These are phyloP conservation scores for Entelurus aequoreus DNA, from an alignment of 2,113 vertebrate species.

Conservation along the genomic window DNA sequence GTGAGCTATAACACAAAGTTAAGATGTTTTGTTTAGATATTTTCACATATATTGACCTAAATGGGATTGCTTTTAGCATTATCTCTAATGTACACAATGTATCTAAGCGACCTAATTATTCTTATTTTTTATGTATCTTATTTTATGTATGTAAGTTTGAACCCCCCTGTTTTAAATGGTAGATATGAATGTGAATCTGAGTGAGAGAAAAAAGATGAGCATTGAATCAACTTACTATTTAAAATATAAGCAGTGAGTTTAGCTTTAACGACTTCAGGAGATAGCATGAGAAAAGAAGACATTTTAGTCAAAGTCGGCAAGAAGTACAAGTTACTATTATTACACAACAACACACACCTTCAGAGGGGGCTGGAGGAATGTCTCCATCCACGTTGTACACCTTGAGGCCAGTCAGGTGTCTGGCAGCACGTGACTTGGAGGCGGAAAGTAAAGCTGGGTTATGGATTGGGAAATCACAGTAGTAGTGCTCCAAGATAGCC, in stretches of 20 bases:
- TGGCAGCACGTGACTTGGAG: constrained; percentile 80
- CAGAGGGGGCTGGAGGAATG: constrained; percentile 60
- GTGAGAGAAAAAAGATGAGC: neutral
- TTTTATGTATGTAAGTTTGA: too few species aligned
- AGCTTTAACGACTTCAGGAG: constrained; percentile 59
- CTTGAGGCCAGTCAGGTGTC: constrained; percentile 85
- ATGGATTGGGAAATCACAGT: constrained; percentile 88
- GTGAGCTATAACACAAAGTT: too few species aligned
- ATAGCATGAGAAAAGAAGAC: constrained; percentile 44
- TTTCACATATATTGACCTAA: too few species aligned
- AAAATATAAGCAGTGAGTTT: constrained; percentile 70
- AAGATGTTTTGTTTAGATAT: too few species aligned
- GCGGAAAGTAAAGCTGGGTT: constrained; percentile 84
- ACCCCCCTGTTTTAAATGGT: too few species aligned
- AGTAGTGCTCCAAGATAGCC: constrained; percentile 88
- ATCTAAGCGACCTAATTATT: too few species aligned
- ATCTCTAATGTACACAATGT: too few species aligned
- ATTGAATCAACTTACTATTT: constrained; percentile 68
- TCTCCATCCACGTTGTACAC: constrained; percentile 87
- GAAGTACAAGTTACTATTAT: neutral
- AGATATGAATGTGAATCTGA: neutral
- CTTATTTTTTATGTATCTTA: too few species aligned
- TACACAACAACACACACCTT: constrained; percentile 47
- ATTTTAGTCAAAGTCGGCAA: neutral
- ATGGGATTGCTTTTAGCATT: too few species aligned